Conservation (phyloP, 2,113 vertebrate species). For the Hipposideros armiger region DNA sequence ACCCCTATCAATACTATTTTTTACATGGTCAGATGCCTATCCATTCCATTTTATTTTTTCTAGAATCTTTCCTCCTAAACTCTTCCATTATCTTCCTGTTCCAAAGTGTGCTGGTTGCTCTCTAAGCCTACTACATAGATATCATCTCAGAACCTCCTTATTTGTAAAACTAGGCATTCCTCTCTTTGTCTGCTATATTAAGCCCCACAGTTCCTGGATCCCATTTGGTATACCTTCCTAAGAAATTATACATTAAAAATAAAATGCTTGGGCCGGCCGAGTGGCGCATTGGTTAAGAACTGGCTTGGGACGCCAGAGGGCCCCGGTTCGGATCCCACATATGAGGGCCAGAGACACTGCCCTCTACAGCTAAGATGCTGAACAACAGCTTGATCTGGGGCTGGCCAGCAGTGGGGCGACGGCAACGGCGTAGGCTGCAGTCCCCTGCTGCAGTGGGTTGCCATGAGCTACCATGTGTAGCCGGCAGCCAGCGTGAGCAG, state of each 20-base stretch:
- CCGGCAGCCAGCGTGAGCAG: too few species aligned
- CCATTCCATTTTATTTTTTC: background rate
- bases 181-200: background rate
- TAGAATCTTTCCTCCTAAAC: background rate
- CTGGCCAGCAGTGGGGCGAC: too few species aligned
- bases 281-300: too few species aligned
- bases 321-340: too few species aligned
- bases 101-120: background rate
- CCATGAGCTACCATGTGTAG: too few species aligned
- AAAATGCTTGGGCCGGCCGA: background rate
- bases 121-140: background rate
- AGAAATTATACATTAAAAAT: conserved; percentile 9
- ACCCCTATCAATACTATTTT: background rate
- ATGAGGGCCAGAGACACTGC: too few species aligned
- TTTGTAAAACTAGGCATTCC: background rate
- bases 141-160: background rate
- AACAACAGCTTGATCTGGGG: too few species aligned
- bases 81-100: background rate
- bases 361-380: too few species aligned
- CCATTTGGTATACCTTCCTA: background rate
- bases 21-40: background rate
- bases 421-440: too few species aligned
- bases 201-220: background rate
- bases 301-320: too few species aligned
- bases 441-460: too few species aligned